A percentile compares a stretch with the other conserved stretches of the same genome.
These are phyloP conservation scores for Lampropteryx suffumata DNA, from an alignment of 2,888 invertebrate species.

Conservation along the genomic window DNA sequence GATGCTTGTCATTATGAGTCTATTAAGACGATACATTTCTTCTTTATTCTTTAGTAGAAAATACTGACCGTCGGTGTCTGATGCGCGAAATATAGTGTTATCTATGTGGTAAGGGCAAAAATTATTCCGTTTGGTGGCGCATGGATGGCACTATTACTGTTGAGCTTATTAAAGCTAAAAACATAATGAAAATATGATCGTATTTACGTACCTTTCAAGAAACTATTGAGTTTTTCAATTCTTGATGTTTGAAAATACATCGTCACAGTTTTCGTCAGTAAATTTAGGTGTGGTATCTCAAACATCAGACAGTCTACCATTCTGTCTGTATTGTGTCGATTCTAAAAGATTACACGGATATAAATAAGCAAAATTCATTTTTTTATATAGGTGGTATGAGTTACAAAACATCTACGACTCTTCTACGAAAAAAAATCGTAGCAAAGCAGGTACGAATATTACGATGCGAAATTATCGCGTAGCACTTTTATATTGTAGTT, in stretches of 20 bases:
- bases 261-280: constrained; percentile 39
- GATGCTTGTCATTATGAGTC: constrained; percentile 16
- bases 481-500: too few relatives aligned
- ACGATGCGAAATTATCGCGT: too few relatives aligned
- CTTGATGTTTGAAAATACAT: constrained; percentile 34
- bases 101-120: constrained; percentile 31
- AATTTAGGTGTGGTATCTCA: constrained; percentile 42
- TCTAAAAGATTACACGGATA: constrained; percentile 21
- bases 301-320: constrained; percentile 38
- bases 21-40: constrained; percentile 34
- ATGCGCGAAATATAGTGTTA: constrained; percentile 40
- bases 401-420: too few relatives aligned
- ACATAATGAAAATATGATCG: too few relatives aligned
- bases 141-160: too few relatives aligned
- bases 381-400: too few relatives aligned
- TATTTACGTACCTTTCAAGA: constrained; percentile 44
- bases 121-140: too few relatives aligned
- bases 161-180: too few relatives aligned
- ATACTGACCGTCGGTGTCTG: constrained; percentile 35
- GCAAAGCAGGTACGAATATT: too few relatives aligned
- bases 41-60: constrained; percentile 33
- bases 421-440: too few relatives aligned
- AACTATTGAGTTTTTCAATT: constrained; percentile 39
- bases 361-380: too few relatives aligned
- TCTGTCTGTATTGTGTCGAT: constrained; percentile 28